These are phyloP conservation scores for Poeciliopsis infans DNA, from an alignment of 2,797 vertebrate species.

Conservation along the genomic window DNA sequence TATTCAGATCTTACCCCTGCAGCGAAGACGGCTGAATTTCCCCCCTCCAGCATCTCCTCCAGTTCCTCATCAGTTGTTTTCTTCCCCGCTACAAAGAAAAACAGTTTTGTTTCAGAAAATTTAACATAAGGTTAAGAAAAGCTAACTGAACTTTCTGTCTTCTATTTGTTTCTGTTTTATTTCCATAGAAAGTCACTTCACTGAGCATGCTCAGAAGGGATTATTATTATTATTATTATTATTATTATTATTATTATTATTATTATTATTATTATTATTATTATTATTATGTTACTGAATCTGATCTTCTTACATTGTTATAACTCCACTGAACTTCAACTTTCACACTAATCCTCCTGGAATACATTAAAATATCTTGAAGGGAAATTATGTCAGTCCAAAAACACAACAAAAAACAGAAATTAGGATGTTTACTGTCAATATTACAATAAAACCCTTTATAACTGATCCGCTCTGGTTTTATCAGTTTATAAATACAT, in stretches of 20 bases:
- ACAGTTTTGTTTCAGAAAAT: neutral
- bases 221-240: too few species aligned
- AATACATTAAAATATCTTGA: neutral
- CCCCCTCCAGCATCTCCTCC: conserved; percentile 95
- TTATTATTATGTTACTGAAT: neutral
- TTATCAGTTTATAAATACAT: neutral
- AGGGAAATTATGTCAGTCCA: neutral
- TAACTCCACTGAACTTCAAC: neutral
- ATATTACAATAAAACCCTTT: neutral
- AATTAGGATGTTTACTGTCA: neutral
- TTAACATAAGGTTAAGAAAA: neutral
- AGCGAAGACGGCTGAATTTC: conserved; percentile 89
- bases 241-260: neutral
- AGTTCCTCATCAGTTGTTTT: conserved; percentile 92
- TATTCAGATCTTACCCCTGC: conserved; percentile 80
- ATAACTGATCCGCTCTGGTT: neutral
- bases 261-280: neutral
- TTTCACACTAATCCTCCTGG: neutral
- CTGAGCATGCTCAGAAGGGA: neutral
- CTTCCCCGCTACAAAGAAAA: conserved; percentile 84
- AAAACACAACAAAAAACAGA: neutral
- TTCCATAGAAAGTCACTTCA: neutral
- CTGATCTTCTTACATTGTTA: neutral
- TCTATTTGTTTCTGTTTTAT: neutral
- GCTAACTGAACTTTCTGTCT: neutral